Percentiles rank a stretch among this genome's conserved stretches.
Conservation (phyloP, 2,113 vertebrate genomes). For the Reinhardtius hippoglossoides region DNA sequence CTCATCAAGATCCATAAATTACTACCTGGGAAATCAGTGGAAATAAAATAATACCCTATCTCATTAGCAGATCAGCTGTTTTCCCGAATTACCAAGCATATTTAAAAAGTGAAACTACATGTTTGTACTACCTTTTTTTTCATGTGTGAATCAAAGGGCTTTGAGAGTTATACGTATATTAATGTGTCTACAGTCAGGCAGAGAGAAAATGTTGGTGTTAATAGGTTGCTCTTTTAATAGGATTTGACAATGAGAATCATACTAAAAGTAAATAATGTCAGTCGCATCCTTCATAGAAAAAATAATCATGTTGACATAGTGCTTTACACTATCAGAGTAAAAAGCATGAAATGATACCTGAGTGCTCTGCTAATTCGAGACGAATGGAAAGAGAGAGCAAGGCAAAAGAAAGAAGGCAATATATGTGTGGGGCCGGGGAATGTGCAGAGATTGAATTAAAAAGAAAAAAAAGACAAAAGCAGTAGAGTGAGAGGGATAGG, state of each 20-base stretch:
- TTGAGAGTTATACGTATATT: no score
- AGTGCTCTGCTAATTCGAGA: background rate
- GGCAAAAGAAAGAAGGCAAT: background rate
- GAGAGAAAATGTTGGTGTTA: background rate
- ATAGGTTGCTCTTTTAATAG: background rate
- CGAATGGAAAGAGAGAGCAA: background rate
- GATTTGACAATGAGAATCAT: background rate
- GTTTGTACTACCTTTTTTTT: background rate
- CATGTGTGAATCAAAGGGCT: background rate
- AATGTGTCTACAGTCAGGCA: no score
- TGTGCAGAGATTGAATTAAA: constrained; percentile 8
- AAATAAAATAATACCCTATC: no score
- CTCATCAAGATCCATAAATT: no score
- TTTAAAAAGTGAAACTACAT: background rate
- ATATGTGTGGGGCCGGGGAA: background rate
- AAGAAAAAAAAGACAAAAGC: background rate
- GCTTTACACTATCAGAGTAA: background rate
- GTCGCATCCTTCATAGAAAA: background rate
- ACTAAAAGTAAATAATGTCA: background rate
- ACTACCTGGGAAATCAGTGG: no score
- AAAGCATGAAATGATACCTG: background rate
- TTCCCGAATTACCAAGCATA: background rate
- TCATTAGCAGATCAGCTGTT: background rate
- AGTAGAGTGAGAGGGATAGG: background rate
- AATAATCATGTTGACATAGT: background rate